Evolutionary conservation across 1,140 invertebrate species (phyloP), one percentile per base, ranked within the genome.

Genomic region (Drosophila pachea): DNA sequence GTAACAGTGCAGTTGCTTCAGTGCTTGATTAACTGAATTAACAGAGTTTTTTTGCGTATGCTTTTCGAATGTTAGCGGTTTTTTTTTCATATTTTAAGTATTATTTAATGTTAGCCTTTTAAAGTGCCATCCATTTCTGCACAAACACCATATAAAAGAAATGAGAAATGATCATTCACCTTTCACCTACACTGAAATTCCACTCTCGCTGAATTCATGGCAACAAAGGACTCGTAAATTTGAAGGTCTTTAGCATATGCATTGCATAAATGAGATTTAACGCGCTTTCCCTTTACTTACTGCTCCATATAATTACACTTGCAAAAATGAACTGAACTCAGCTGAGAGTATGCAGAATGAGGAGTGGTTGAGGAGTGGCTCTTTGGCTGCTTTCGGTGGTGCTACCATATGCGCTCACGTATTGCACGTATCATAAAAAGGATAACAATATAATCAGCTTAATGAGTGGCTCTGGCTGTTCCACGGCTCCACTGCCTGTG

Each of bases 391-490:
- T 65, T 54, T 50, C 77, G 69, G 56, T 42, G 73, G 43, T 43
- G 50, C 60, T 62, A 78, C 81, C 79, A 84, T 86, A 86, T 86
- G 83, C 78, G 83, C 78, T 75, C 78, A 83, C 86, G 84, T 82
- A 86, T 81, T 87, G 79, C 84, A 87, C 81, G 81, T 87, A 88
- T 88, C 86, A 88, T 88, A 88, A 88, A 88, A 88, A 88, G 86
- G 86, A 88, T 88, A 88, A 88, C 86, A 88, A 87, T 87, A 88
- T 88, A 88, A 88, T 88, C 86, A 88, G 86, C 86, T 88, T 84
- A 84, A 84, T 84, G 81, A 84, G 81, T 84, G 81, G 76, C 76
- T 81, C 70, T 76, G 81, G 50, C 62, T 73, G 70, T 59, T 64
- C 49, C 49, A 42, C 56, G 45, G 71, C 32, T 31, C 33, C 38